Evolutionary conservation across 1,140 invertebrate genomes (phyloP).

Genomic region (Penaeus indicus): DNA sequence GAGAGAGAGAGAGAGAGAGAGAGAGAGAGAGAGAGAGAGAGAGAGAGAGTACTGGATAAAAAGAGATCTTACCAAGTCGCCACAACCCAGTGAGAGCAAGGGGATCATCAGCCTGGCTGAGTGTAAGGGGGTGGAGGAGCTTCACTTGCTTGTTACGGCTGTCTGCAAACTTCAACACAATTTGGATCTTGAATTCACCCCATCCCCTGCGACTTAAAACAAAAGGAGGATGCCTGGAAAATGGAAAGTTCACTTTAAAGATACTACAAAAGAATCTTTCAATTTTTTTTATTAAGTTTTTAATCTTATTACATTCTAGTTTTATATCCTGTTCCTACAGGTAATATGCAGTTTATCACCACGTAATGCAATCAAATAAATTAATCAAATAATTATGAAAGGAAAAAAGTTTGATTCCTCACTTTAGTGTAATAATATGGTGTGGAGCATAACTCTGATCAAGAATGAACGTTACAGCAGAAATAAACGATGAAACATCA

Average conservation of each 20-base stretch:
- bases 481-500: conserved; percentile 37
- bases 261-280: too few relatives aligned
- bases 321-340: too few relatives aligned
- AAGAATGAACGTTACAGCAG: conserved; percentile 45
- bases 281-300: too few relatives aligned
- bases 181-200: conserved; percentile 57
- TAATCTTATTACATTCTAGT: too few relatives aligned
- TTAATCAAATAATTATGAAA: neutral
- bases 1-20: too few relatives aligned
- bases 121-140: conserved; percentile 42
- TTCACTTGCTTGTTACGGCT: conserved; percentile 49
- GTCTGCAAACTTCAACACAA: conserved; percentile 40
- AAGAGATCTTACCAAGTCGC: conserved; percentile 48
- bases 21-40: too few relatives aligned
- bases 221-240: conserved; percentile 56
- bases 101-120: conserved; percentile 41
- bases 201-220: conserved; percentile 46
- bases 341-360: too few relatives aligned
- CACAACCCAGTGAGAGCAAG: conserved; percentile 53
- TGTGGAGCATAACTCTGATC: conserved; percentile 57
- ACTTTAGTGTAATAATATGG: conserved; percentile 55
- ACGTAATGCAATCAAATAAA: neutral
- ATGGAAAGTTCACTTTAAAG: neutral
- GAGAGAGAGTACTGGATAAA: too few relatives aligned
- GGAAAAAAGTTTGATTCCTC: conserved; percentile 16